These are phyloP conservation scores for Eidolon dupreanum DNA, from an alignment of 2,797 vertebrate species.

Conservation along the genomic window DNA sequence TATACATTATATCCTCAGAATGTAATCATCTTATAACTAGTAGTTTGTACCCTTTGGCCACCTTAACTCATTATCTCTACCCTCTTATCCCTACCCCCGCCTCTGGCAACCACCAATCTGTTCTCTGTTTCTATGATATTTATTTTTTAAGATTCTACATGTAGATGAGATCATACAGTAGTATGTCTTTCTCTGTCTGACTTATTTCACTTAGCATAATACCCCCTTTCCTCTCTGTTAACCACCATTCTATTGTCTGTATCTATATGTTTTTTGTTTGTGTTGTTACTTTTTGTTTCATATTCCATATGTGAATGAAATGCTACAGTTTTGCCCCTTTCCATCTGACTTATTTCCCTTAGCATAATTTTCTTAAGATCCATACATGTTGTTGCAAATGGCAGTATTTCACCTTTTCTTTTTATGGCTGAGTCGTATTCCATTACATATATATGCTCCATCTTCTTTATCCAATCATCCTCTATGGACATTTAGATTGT, in stretches of 20 bases:
- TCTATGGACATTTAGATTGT: neutral
- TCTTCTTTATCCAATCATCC: neutral
- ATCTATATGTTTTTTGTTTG: neutral
- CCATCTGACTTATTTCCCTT: neutral
- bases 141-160: neutral
- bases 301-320: neutral
- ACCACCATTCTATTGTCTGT: neutral
- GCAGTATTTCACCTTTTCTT: neutral
- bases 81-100: rapidly evolving
- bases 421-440: neutral
- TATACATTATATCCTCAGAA: neutral
- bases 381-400: neutral
- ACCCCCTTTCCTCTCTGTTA: neutral
- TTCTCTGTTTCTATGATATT: neutral
- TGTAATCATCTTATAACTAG: neutral
- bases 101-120: neutral
- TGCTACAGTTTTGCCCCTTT: neutral
- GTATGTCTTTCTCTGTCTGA: neutral
- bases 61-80: neutral
- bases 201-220: neutral
- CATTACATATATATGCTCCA: neutral
- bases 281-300: neutral
- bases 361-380: neutral
- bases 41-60: neutral
- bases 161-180: neutral